Evolutionary conservation across 2,797 vertebrate species (phyloP).

Genomic region (Poeciliopsis gracilis): DNA sequence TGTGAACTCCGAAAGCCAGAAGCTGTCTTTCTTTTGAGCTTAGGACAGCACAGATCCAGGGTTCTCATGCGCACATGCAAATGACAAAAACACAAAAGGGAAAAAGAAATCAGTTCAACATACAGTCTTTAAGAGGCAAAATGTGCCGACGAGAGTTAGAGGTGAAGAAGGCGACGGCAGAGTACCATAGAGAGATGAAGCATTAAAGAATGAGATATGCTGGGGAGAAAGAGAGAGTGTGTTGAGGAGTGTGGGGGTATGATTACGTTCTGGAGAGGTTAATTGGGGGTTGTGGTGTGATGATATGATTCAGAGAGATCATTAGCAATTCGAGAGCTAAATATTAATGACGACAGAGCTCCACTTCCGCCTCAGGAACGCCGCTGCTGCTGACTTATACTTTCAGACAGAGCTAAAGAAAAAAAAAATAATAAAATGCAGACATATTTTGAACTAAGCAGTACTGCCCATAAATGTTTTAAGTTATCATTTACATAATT

Average conservation of each 20-base stretch:
- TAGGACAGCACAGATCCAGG: constrained; percentile 47
- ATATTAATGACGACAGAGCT: constrained; percentile 76
- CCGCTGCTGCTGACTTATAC: constrained; percentile 61
- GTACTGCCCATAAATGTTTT: constrained; percentile 77
- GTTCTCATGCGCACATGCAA: constrained; percentile 18
- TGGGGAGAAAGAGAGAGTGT: constrained; percentile 21
- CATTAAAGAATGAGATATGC: constrained; percentile 43
- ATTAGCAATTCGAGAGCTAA: constrained; percentile 77
- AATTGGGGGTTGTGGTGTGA: constrained; percentile 78
- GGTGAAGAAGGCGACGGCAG: constrained; percentile 68
- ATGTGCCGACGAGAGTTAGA: constrained; percentile 68
- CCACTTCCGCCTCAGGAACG: constrained; percentile 57
- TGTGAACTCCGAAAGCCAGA: constrained; percentile 65
- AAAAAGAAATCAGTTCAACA: constrained; percentile 48
- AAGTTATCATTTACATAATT: constrained; percentile 76
- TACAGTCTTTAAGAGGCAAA: constrained; percentile 67
- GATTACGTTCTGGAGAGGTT: constrained; percentile 67
- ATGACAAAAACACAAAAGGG: constrained; percentile 30
- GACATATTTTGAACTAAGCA: constrained; percentile 63
- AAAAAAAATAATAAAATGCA: constrained; percentile 53
- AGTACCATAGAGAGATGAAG: constrained; percentile 66
- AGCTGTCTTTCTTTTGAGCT: constrained; percentile 57
- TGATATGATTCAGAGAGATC: constrained; percentile 77
- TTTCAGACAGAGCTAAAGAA: constrained; percentile 54
- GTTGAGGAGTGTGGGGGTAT: constrained; percentile 2